Percentiles rank a stretch among this genome's conserved stretches.
Conservation (phyloP, 2,888 invertebrate genomes). For the Cephus pulcher region DNA sequence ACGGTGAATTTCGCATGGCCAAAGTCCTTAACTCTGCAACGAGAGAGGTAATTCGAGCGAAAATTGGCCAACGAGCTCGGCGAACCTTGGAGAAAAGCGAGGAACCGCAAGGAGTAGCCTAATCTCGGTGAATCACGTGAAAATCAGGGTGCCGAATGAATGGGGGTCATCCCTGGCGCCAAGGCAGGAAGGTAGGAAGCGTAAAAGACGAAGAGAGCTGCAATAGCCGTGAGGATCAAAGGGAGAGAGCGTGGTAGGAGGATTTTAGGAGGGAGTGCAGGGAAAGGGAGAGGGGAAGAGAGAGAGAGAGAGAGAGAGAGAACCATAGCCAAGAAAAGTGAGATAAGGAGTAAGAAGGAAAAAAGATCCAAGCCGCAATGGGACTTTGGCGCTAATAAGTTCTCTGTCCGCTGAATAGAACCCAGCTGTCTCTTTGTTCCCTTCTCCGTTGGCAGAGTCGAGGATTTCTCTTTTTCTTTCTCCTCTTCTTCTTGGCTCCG, state of each 20-base stretch:
- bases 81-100: not conserved
- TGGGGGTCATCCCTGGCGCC: not conserved
- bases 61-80: not conserved
- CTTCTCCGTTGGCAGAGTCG: slow-evolving; percentile 26
- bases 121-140: not conserved
- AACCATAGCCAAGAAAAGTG: slow-evolving; percentile 1
- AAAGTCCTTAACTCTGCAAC: not conserved
- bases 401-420: slow-evolving; percentile 36
- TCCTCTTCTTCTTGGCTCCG: slow-evolving; percentile 10
- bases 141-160: not conserved
- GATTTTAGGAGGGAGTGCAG: slow-evolving; percentile 1
- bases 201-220: not conserved
- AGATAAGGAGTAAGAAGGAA: slow-evolving; percentile 13
- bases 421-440: slow-evolving; percentile 34
- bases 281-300: not conserved
- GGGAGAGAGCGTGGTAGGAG: not conserved
- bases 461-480: slow-evolving; percentile 13
- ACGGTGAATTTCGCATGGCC: not conserved
- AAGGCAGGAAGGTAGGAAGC: not conserved
- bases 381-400: slow-evolving; percentile 36
- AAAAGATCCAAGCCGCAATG: slow-evolving; percentile 15
- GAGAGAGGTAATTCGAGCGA: not conserved
- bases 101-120: not conserved
- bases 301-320: slow-evolving; percentile 9
- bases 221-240: not conserved